Percentiles rank a stretch among this genome's conserved stretches.
Conservation (phyloP, 2,113 vertebrate genomes). For the Oreocharis arfaki region DNA sequence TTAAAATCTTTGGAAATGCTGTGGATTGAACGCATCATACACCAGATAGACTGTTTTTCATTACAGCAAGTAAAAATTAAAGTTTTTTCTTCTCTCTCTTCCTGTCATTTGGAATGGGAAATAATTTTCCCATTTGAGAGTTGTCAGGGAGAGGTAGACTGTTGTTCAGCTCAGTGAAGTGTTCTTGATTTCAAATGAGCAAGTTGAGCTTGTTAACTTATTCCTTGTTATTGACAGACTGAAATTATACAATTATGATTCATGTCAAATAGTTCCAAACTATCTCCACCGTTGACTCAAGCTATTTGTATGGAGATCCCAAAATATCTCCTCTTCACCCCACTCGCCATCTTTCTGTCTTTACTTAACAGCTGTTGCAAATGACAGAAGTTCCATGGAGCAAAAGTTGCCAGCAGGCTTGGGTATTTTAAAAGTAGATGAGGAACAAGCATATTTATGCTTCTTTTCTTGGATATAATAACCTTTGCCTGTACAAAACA, state of each 20-base stretch:
- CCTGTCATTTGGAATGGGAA: not conserved
- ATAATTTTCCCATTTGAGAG: not conserved
- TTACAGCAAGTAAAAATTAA: not conserved
- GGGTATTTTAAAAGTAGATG: not conserved
- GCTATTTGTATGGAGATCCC: not conserved
- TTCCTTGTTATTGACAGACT: not conserved
- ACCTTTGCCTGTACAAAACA: not conserved
- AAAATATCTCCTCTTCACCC: not conserved
- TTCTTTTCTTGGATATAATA: not conserved
- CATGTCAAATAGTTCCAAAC: not conserved
- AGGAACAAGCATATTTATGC: not conserved
- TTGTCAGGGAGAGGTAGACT: not conserved
- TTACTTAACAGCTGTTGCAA: not conserved
- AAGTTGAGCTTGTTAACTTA: not conserved
- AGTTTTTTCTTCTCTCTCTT: not conserved
- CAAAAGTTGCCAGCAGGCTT: not conserved
- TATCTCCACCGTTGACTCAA: not conserved
- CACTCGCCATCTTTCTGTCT: constrained; percentile 1
- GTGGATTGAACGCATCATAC: not conserved
- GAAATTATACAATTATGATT: not conserved
- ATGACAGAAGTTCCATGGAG: not conserved
- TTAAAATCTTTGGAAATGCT: not conserved
- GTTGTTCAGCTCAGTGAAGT: not conserved
- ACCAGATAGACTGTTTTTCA: not conserved
- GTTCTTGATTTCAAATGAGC: not conserved